Conservation (phyloP, 1,140 invertebrate species). For the Mactra quadrangularis region DNA sequence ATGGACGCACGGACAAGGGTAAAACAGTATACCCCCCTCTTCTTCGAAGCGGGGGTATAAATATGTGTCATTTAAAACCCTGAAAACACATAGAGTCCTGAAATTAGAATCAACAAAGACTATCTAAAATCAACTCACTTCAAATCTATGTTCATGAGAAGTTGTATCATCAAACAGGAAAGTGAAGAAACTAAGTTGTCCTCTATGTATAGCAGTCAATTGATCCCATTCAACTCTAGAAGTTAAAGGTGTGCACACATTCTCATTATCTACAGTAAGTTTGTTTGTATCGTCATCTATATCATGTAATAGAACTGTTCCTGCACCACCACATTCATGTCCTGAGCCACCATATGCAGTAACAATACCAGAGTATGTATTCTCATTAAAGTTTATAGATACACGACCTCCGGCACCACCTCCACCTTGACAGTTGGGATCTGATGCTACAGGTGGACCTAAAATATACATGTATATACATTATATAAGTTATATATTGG, state of each 20-base stretch:
- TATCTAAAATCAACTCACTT: constrained; percentile 11
- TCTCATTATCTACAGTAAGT: constrained; percentile 71
- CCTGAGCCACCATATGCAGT: constrained; percentile 68
- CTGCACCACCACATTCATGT: constrained; percentile 76
- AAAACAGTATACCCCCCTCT: no score
- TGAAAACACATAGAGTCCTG: no score
- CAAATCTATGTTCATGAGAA: constrained; percentile 59
- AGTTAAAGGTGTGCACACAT: constrained; percentile 66
- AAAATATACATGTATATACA: no score
- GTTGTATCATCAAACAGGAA: constrained; percentile 71
- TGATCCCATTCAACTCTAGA: constrained; percentile 66
- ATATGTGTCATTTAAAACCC: no score
- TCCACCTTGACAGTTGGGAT: constrained; percentile 70
- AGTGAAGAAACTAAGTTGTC: constrained; percentile 74
- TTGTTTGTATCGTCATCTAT: constrained; percentile 55
- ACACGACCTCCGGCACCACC: constrained; percentile 75
- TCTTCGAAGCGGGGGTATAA: no score
- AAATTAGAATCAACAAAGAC: no score
- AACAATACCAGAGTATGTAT: constrained; percentile 63
- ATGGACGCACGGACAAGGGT: no score
- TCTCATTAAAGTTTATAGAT: constrained; percentile 68
- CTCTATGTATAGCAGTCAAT: constrained; percentile 65
- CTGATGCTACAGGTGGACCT: constrained; percentile 2
- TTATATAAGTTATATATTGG: no score
- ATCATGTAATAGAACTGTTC: constrained; percentile 67